Percentiles rank a stretch among this genome's conserved stretches.
Evolutionary conservation across 2,113 vertebrate species (phyloP).

Genomic region (Mellivora capensis): DNA sequence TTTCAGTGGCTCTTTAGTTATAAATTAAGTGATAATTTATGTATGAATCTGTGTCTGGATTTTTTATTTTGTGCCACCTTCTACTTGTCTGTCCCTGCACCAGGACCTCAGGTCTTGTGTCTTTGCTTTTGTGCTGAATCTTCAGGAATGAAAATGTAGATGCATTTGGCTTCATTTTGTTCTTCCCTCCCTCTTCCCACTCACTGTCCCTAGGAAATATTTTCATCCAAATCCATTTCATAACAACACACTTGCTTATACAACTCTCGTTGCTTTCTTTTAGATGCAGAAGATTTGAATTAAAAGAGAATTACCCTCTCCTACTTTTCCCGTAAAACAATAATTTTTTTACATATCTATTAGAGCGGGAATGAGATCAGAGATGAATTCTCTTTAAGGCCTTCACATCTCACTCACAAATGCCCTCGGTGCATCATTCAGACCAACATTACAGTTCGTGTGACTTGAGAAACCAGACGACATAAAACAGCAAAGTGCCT

Average conservation of each 20-base stretch:
- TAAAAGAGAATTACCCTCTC: not conserved
- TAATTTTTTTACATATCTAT: not conserved
- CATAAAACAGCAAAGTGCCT: not conserved
- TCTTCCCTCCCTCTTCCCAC: not conserved
- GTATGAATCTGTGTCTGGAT: not conserved
- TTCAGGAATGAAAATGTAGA: not conserved
- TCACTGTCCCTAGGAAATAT: not conserved
- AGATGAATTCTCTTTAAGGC: not conserved
- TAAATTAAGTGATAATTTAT: not conserved
- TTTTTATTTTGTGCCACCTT: not conserved
- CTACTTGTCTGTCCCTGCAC: not conserved
- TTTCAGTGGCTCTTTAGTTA: not conserved
- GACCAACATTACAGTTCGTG: not conserved
- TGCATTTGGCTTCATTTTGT: not conserved
- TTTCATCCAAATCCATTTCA: not conserved
- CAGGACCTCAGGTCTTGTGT: not conserved
- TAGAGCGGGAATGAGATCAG: not conserved
- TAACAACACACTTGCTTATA: not conserved
- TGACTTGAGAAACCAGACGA: slow-evolving; percentile 17
- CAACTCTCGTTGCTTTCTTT: slow-evolving; percentile 36
- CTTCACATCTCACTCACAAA: slow-evolving; percentile 29
- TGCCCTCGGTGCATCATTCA: not conserved
- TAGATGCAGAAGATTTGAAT: slow-evolving; percentile 24
- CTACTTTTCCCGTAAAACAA: not conserved
- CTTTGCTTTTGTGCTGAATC: not conserved